phyloP scores from a whole-genome alignment of 2,888 invertebrate species.

The Phengaris alcon region DNA sequence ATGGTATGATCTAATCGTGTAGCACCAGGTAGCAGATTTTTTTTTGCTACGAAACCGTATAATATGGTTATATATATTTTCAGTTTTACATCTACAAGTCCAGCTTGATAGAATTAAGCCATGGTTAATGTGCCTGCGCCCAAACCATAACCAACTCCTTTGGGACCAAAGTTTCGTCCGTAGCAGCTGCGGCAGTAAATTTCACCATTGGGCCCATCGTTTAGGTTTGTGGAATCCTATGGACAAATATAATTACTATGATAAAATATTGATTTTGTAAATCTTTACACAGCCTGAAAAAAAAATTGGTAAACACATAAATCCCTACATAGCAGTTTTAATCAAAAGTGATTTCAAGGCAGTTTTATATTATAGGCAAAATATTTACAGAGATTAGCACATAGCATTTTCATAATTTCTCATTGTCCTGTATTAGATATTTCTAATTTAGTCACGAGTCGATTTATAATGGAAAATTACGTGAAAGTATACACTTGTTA shows the following conservation, averaged over 20 bases:
- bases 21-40: conserved; percentile 64
- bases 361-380: too few species aligned
- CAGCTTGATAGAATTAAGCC: conserved; percentile 83
- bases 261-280: neutral
- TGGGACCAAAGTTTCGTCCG: conserved; percentile 91
- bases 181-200: conserved; percentile 96
- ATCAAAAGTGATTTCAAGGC: too few species aligned
- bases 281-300: too few species aligned
- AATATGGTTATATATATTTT: conserved; percentile 37
- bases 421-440: too few species aligned
- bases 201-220: conserved; percentile 95
- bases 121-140: conserved; percentile 94
- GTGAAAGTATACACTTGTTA: too few species aligned
- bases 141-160: conserved; percentile 93
- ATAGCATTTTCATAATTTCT: too few species aligned
- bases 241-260: conserved; percentile 41
- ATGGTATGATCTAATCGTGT: conserved; percentile 65
- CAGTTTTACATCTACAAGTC: conserved; percentile 60
- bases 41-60: conserved; percentile 58
- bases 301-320: too few species aligned
- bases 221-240: conserved; percentile 91
- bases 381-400: too few species aligned
- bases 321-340: too few species aligned
- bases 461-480: too few species aligned
- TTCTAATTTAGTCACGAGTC: too few species aligned